A percentile compares a stretch with the other conserved stretches of the same genome.
phyloP scores from a whole-genome alignment of 2,888 invertebrate genomes.

The Lithosia quadra region DNA sequence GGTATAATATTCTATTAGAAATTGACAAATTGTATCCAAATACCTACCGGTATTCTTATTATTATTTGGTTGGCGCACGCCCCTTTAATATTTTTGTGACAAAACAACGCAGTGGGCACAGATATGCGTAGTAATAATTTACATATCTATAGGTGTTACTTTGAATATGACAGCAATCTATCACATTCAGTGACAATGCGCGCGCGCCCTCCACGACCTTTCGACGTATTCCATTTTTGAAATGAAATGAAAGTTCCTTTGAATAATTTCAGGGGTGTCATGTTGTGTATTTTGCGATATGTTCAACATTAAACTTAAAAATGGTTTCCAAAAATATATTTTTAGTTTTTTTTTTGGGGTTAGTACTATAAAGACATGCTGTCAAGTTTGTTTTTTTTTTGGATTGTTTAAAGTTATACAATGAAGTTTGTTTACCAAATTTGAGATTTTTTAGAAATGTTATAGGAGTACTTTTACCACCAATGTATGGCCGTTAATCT shows the following conservation, averaged over 20 bases:
- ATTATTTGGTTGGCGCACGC: conserved; percentile 52
- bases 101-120: conserved; percentile 51
- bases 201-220: conserved; percentile 69
- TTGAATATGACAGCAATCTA: conserved; percentile 81
- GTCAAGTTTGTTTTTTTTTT: not conserved
- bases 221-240: conserved; percentile 49
- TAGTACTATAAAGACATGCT: not conserved
- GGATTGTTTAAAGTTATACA: not conserved
- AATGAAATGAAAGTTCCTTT: conserved; percentile 33
- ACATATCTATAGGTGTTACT: conserved; percentile 76
- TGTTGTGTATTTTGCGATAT: conserved; percentile 23
- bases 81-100: conserved; percentile 58
- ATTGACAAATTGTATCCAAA: conserved; percentile 44
- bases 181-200: conserved; percentile 76
- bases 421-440: not conserved
- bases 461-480: not conserved
- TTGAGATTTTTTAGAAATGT: not conserved
- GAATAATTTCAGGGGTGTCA: conserved; percentile 35
- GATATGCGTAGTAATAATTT: conserved; percentile 66
- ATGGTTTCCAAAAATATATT: conserved; percentile 7
- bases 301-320: conserved; percentile 12
- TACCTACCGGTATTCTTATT: conserved; percentile 40
- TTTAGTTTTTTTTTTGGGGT: conserved; percentile 6
- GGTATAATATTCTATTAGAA: conserved; percentile 23
- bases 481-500: not conserved